phyloP scores from a whole-genome alignment of 2,113 vertebrate genomes.

The Notarius lentiginosus region DNA sequence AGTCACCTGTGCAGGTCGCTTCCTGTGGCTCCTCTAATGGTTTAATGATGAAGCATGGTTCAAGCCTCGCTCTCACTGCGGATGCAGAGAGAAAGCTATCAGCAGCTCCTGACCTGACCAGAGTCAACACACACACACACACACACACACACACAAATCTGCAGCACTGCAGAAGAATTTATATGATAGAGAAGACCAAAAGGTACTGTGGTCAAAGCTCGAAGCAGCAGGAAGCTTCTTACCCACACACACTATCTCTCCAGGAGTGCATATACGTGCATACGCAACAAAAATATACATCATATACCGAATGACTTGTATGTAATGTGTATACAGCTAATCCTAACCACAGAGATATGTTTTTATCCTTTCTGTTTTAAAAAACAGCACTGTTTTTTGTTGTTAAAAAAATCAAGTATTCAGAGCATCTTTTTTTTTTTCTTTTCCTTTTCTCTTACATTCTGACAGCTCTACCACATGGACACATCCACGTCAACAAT shows the following conservation, averaged over 20 bases:
- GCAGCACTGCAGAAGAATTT: neutral
- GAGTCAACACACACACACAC: neutral
- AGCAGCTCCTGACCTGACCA: conserved; percentile 29
- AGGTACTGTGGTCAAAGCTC: neutral
- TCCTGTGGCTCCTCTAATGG: conserved; percentile 51
- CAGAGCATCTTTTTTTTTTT: neutral
- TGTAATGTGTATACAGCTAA: neutral
- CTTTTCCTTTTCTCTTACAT: neutral
- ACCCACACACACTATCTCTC: neutral
- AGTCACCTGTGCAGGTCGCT: conserved; percentile 46
- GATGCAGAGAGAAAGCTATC: conserved; percentile 18
- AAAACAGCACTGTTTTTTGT: no score
- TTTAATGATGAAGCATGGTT: conserved; percentile 51
- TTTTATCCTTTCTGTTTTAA: neutral
- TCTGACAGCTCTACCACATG: neutral
- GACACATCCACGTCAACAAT: neutral
- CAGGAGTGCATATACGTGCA: no score
- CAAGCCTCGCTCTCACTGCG: conserved; percentile 28
- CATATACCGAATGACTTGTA: no score
- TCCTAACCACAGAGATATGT: neutral
- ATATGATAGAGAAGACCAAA: neutral
- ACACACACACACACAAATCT: conserved; percentile 15
- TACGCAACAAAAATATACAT: no score
- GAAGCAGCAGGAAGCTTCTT: neutral
- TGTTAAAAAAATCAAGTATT: neutral